Evolutionary conservation across 2,797 vertebrate species (phyloP).

Genomic region (Gallinago solitaria): DNA sequence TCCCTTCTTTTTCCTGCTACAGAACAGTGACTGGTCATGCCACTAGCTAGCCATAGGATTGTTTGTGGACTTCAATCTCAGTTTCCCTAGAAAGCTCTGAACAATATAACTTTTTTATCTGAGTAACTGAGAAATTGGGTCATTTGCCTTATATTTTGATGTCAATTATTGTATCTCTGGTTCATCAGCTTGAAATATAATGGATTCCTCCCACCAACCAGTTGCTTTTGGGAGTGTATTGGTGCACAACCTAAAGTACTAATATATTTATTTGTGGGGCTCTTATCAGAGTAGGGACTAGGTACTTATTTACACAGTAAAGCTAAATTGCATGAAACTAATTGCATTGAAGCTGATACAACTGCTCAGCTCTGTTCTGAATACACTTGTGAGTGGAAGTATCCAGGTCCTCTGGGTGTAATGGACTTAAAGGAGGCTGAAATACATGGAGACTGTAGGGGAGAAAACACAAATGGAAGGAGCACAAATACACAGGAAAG

Average conservation of each 20-base stretch:
- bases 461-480: neutral
- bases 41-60: neutral
- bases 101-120: neutral
- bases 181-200: neutral
- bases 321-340: neutral
- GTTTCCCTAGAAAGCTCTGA: neutral
- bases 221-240: neutral
- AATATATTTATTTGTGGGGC: neutral
- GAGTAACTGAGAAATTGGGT: neutral
- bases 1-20: neutral
- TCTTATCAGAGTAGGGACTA: neutral
- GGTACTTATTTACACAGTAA: neutral
- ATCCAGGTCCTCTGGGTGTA: neutral
- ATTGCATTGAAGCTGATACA: neutral
- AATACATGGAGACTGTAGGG: neutral
- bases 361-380: neutral
- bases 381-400: neutral
- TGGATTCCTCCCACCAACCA: neutral
- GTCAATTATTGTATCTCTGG: neutral
- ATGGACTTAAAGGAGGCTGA: neutral
- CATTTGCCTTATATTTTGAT: neutral
- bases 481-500: neutral
- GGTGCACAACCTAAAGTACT: neutral
- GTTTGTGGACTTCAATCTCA: neutral
- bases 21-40: neutral